Evolutionary conservation across 2,797 vertebrate genomes (phyloP), one percentile per base, ranked within the genome.

Genomic region (Paratrypauchen microcephalus): DNA sequence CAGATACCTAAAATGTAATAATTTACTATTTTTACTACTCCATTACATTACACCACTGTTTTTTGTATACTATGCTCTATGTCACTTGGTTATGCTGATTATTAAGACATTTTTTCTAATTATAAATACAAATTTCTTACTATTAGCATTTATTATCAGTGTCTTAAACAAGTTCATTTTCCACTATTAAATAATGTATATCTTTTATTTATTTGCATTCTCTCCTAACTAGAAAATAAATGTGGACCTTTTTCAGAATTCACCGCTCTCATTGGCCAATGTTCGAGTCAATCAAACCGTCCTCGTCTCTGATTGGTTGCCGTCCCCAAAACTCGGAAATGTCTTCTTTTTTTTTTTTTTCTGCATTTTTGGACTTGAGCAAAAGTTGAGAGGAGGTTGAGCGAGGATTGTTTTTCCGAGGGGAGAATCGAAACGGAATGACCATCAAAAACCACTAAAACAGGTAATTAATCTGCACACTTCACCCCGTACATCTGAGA

Each of bases 261-360:
- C 1, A 5, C 16, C 2, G 0, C 26, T 71, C 0, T 7, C 0
- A 90, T 89, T 91, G 86, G 90, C 15, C 39, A 0, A 0, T 0
- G 0, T 0, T 0, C 2, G 0, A 24, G 77, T 85, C 84, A 0
- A 3, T 90, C 80, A 6, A 45, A 16, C 0, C 0, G 0, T 23
- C 62, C 63, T 69, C 0, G 19, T 2, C 55, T 73, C 26, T 83
- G 80, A 92, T 90, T 91, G 88, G 91, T 59, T 75, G 52, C 0
- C 4, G 5, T 0, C 1, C 58, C 57, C n/a, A 26, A 75, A 73
- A 19, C 71, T 83, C 77, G 79, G 78, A 87, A 90, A 83, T 87
- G 87, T 89, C 74, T 80, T 86, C 84, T 88, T 54, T 54, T 54
- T 54, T 26, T 26, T 85, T 88, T 54, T 54, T 54, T 54, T 19